Conservation (phyloP, 2,797 vertebrate species). For the Pseudochirops cupreus region DNA sequence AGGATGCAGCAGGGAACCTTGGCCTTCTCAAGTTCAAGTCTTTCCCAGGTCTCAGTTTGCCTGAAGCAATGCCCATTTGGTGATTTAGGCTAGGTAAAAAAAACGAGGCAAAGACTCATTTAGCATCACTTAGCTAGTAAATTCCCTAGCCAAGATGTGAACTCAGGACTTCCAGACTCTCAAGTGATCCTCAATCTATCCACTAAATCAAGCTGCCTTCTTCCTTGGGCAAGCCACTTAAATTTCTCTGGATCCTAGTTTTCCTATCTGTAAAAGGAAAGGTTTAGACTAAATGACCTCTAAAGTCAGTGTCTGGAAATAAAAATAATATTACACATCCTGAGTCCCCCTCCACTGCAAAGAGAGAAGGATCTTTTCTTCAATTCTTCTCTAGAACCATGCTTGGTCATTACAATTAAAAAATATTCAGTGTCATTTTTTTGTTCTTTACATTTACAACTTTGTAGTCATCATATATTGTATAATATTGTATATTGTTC, state of each 20-base stretch:
- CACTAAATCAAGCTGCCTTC: not conserved
- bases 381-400: not conserved
- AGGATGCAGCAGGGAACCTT: no score
- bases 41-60: no score
- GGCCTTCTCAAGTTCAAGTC: no score
- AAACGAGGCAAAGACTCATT: no score
- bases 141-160: not conserved
- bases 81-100: no score
- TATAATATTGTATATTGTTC: no score
- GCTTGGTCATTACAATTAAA: not conserved
- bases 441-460: not conserved
- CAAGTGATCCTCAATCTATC: not conserved
- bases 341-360: not conserved
- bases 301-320: not conserved
- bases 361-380: not conserved
- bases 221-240: not conserved
- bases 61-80: no score
- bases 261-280: not conserved
- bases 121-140: not conserved
- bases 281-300: not conserved
- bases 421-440: not conserved
- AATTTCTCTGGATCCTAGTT: not conserved
- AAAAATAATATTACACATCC: not conserved
- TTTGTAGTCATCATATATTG: not conserved
- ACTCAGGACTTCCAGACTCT: not conserved